phyloP scores from a whole-genome alignment of 2,888 invertebrate species.

The Aleiodes testaceus region DNA sequence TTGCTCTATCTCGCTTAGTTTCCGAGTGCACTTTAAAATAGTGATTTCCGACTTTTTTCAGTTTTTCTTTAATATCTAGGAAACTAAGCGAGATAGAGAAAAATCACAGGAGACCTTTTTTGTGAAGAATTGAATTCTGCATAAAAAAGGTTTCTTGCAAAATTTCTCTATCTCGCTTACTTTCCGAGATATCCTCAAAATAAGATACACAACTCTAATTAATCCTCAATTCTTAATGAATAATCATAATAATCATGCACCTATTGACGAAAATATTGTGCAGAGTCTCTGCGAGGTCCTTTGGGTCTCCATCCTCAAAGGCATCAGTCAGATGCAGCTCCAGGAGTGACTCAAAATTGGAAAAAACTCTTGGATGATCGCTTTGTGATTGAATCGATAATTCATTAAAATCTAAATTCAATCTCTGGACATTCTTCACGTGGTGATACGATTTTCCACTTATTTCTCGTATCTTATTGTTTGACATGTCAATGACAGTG shows the following conservation, averaged over 20 bases:
- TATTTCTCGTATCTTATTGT: constrained; percentile 81
- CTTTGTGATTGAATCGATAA: constrained; percentile 78
- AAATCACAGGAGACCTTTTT: too few species aligned
- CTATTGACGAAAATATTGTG: constrained; percentile 82
- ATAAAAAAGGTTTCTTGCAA: too few species aligned
- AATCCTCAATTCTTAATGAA: not conserved
- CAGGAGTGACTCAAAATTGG: constrained; percentile 80
- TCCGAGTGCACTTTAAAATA: too few species aligned
- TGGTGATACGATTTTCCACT: constrained; percentile 84
- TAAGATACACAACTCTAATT: not conserved
- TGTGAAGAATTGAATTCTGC: too few species aligned
- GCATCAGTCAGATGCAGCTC: constrained; percentile 84
- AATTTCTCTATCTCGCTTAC: too few species aligned
- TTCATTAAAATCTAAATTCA: constrained; percentile 83
- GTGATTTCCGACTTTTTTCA: too few species aligned
- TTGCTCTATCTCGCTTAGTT: too few species aligned
- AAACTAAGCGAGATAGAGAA: too few species aligned
- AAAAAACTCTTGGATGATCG: constrained; percentile 81
- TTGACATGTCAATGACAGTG: constrained; percentile 82
- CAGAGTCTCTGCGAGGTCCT: constrained; percentile 78
- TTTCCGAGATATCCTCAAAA: not conserved
- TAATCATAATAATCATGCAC: constrained; percentile 50
- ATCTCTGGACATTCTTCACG: constrained; percentile 79
- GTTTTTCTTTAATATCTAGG: too few species aligned
- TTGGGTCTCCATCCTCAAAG: constrained; percentile 79